phyloP scores from a whole-genome alignment of 2,113 vertebrate species.

The Oryzias curvinotus region DNA sequence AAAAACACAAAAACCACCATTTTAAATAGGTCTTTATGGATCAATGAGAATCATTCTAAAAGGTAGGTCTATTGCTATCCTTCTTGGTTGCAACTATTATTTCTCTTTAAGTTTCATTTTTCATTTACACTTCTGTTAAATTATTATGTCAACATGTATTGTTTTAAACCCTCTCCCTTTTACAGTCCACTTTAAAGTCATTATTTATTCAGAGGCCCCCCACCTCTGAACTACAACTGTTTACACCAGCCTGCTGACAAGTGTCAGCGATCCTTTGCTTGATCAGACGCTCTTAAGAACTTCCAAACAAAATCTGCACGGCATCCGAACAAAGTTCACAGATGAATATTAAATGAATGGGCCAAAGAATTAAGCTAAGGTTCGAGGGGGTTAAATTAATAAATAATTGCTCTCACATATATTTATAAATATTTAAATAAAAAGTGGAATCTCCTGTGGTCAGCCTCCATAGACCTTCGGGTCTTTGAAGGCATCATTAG shows the following conservation, averaged over 20 bases:
- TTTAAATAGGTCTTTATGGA: no score
- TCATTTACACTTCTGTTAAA: not conserved
- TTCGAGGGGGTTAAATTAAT: conserved; percentile 61
- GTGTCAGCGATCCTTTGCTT: conserved; percentile 20
- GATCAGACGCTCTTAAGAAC: conserved; percentile 33
- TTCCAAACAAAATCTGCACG: conserved; percentile 57
- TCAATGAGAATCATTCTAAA: no score
- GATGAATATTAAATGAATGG: conserved; percentile 64
- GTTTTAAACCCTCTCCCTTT: not conserved
- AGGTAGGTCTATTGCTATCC: not conserved
- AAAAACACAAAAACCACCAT: no score
- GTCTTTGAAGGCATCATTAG: conserved; percentile 84
- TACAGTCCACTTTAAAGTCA: not conserved
- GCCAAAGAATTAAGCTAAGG: conserved; percentile 61
- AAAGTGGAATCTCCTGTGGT: conserved; percentile 74
- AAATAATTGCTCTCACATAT: conserved; percentile 66
- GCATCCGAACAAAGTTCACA: conserved; percentile 41
- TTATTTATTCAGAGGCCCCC: conserved; percentile 6
- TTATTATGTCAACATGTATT: not conserved
- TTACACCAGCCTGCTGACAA: conserved; percentile 8
- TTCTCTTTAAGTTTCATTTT: not conserved
- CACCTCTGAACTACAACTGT: conserved; percentile 3
- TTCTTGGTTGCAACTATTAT: not conserved
- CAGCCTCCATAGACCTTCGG: conserved; percentile 67
- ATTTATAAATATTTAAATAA: conserved; percentile 69